phyloP scores from a whole-genome alignment of 2,113 vertebrate genomes.

The Ophthalmolycus amberensis region DNA sequence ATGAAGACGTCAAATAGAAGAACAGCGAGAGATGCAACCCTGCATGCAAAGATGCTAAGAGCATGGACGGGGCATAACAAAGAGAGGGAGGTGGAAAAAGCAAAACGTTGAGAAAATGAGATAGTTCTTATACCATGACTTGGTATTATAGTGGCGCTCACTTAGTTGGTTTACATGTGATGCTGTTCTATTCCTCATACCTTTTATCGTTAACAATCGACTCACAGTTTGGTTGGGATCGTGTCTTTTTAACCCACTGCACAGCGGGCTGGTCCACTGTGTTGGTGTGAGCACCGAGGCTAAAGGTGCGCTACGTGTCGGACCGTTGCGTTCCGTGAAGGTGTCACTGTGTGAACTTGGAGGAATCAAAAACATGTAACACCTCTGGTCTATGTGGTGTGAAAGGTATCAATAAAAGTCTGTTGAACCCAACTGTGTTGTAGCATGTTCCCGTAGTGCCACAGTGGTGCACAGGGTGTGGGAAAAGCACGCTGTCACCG shows the following conservation, averaged over 20 bases:
- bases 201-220: not conserved
- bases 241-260: not conserved
- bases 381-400: not conserved
- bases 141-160: not conserved
- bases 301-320: not conserved
- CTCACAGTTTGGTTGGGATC: not conserved
- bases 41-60: constrained; percentile 68
- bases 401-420: not conserved
- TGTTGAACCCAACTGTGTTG: not conserved
- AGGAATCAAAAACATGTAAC: not conserved
- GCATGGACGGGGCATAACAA: constrained; percentile 21
- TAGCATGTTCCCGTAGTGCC: not conserved
- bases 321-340: not conserved
- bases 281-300: constrained; percentile 4
- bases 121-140: not conserved
- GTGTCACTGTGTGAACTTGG: constrained; percentile 11
- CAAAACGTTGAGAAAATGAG: constrained; percentile 9
- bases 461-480: not conserved
- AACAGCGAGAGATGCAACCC: constrained; percentile 59
- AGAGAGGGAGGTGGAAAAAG: not conserved
- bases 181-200: not conserved
- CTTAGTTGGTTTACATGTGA: not conserved
- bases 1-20: constrained; percentile 77
- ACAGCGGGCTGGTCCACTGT: not conserved
- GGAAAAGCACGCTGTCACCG: not conserved